Evolutionary conservation across 2,888 invertebrate species (phyloP).

Genomic region (Agrenia bidenticulata): DNA sequence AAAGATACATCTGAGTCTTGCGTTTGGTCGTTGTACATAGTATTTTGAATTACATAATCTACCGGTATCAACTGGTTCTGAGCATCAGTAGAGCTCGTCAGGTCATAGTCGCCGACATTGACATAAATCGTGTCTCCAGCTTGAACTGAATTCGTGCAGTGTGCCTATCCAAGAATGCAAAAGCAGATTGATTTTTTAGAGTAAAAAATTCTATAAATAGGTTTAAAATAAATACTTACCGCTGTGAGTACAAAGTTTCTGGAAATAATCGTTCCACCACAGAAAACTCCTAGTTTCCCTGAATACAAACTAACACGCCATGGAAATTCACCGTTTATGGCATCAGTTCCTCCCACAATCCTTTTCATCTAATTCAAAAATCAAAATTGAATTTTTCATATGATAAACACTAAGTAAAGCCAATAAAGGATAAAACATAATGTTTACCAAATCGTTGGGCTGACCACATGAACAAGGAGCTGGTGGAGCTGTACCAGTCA

Average conservation of each 20-base stretch:
- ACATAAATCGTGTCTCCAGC: conserved; percentile 28
- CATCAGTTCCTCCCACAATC: conserved; percentile 36
- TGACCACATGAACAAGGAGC: conserved; percentile 24
- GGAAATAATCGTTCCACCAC: conserved; percentile 39
- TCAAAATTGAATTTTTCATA: background rate
- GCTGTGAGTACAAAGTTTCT: conserved; percentile 40
- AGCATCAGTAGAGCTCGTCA: conserved; percentile 27
- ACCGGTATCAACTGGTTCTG: conserved; percentile 30
- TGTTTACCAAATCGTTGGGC: conserved; percentile 19
- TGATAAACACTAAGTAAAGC: background rate
- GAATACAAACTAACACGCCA: conserved; percentile 37
- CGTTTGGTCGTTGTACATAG: conserved; percentile 35
- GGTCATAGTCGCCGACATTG: conserved; percentile 42
- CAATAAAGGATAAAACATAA: background rate
- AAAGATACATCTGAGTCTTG: conserved; percentile 57
- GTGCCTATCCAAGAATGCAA: conserved; percentile 24
- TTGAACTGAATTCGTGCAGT: conserved; percentile 37
- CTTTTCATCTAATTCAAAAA: conserved; percentile 20
- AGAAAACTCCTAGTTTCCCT: conserved; percentile 28
- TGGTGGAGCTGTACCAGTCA: background rate
- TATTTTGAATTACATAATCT: conserved; percentile 36
- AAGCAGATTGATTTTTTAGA: background rate
- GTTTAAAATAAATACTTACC: conserved; percentile 4
- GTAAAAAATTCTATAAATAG: too few relatives aligned
- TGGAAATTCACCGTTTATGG: conserved; percentile 32